Conservation (phyloP, 2,113 vertebrate species). For the Aegithalos caudatus region DNA sequence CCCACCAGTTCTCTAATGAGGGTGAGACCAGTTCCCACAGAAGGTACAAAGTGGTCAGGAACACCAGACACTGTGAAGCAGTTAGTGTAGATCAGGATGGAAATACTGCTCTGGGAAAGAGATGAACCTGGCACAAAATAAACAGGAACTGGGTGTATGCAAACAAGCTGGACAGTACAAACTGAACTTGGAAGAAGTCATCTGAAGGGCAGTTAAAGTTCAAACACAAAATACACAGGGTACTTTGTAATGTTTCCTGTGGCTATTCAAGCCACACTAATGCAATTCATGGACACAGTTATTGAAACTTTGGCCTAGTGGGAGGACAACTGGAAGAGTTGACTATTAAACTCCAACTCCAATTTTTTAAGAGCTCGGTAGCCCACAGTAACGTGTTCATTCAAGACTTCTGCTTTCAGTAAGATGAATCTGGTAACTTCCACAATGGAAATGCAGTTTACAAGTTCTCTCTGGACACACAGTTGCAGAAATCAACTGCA, state of each 20-base stretch:
- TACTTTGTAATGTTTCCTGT: neutral
- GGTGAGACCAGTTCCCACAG: neutral
- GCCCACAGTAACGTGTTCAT: neutral
- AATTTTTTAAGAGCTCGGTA: neutral
- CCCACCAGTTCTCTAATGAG: neutral
- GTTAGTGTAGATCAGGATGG: neutral
- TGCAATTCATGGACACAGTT: neutral
- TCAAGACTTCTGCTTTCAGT: neutral
- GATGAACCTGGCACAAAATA: neutral
- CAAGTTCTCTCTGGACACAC: neutral
- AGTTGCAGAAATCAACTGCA: neutral
- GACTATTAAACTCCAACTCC: neutral
- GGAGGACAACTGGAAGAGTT: neutral
- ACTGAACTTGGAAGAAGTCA: conserved; percentile 6
- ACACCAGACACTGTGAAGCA: neutral
- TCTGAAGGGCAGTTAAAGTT: conserved; percentile 50
- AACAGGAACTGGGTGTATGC: neutral
- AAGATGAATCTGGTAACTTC: neutral
- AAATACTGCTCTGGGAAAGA: neutral
- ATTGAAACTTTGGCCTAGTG: neutral
- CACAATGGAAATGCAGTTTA: neutral
- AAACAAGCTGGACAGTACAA: neutral
- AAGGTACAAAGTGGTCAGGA: neutral
- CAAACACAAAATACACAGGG: neutral
- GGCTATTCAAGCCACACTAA: neutral